These are phyloP conservation scores for Nothobranchius kuhntae DNA, from an alignment of 2,113 vertebrate species.

Conservation along the genomic window DNA sequence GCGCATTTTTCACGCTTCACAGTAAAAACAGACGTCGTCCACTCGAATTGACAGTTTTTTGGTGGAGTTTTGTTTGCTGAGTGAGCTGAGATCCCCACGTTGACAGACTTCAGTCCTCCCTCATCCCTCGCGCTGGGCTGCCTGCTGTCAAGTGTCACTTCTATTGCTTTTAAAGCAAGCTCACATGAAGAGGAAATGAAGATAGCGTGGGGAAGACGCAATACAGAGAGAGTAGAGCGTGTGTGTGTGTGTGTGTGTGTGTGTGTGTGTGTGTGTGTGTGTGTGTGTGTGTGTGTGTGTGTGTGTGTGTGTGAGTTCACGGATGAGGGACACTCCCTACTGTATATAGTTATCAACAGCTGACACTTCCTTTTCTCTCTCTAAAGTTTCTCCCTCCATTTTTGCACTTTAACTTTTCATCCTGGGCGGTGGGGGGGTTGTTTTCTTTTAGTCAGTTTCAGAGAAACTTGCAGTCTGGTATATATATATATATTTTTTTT, in stretches of 20 bases:
- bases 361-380: constrained; percentile 67
- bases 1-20: background rate
- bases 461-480: background rate
- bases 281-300: constrained; percentile 4
- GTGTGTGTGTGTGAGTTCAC: constrained; percentile 8
- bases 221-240: constrained; percentile 8
- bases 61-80: constrained; percentile 9
- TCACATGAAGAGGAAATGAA: constrained; percentile 69
- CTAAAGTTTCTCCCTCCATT: constrained; percentile 15
- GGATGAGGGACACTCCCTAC: constrained; percentile 59
- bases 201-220: constrained; percentile 50
- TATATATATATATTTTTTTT: too few relatives aligned
- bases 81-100: background rate
- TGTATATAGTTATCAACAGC: constrained; percentile 33
- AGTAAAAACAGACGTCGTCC: background rate
- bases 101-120: constrained; percentile 7
- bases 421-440: background rate
- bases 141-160: constrained; percentile 49
- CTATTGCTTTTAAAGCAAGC: constrained; percentile 45
- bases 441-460: background rate
- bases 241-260: background rate
- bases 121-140: constrained; percentile 20
- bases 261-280: constrained; percentile 6
- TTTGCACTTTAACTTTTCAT: constrained; percentile 11
- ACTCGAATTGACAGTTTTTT: background rate